Evolutionary conservation across 2,888 invertebrate species (phyloP).

Genomic region (Mythimna impura): DNA sequence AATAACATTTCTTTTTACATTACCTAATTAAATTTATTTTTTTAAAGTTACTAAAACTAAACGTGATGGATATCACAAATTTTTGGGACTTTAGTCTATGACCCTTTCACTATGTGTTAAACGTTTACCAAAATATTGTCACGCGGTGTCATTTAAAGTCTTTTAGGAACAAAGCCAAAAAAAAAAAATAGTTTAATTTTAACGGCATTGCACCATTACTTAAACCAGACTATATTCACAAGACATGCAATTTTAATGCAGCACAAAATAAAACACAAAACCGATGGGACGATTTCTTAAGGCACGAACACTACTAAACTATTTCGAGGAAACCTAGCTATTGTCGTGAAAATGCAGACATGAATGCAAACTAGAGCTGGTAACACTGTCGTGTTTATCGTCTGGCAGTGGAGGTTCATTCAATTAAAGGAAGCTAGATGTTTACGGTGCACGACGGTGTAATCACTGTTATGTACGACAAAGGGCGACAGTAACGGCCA

Average conservation of each 20-base stretch:
- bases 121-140: too few relatives aligned
- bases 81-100: too few relatives aligned
- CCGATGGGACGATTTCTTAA: background rate
- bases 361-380: constrained; percentile 20
- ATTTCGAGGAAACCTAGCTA: constrained; percentile 15
- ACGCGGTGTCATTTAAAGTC: too few relatives aligned
- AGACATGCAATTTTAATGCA: background rate
- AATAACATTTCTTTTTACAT: too few relatives aligned
- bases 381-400: constrained; percentile 16
- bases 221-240: background rate
- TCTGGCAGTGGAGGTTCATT: constrained; percentile 20
- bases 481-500: constrained; percentile 6
- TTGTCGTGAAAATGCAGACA: constrained; percentile 17
- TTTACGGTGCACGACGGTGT: constrained; percentile 13
- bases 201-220: background rate
- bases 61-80: too few relatives aligned
- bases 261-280: background rate
- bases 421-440: constrained; percentile 41
- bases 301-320: constrained; percentile 2
- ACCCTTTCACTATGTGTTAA: too few relatives aligned
- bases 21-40: too few relatives aligned
- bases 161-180: rapidly evolving
- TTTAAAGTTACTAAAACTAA: too few relatives aligned
- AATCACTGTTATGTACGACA: constrained; percentile 22
- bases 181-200: background rate